These are phyloP conservation scores for Proterorhinus semilunaris DNA, from an alignment of 2,113 vertebrate species.

Conservation along the genomic window DNA sequence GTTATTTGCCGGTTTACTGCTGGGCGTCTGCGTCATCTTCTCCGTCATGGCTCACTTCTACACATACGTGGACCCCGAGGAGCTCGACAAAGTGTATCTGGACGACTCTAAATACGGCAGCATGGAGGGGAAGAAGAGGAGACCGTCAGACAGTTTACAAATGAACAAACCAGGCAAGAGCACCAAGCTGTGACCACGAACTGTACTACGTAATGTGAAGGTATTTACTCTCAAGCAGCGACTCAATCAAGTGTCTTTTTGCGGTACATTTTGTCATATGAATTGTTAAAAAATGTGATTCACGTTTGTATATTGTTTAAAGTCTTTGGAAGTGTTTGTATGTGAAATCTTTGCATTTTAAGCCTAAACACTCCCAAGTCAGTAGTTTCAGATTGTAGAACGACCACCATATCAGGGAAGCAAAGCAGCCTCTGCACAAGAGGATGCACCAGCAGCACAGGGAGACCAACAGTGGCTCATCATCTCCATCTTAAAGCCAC, in stretches of 20 bases:
- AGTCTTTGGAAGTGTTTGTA: background rate
- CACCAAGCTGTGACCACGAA: slow-evolving; percentile 76
- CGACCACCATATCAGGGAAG: no score
- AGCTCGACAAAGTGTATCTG: slow-evolving; percentile 64
- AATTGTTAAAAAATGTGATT: slow-evolving; percentile 2
- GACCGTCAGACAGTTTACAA: background rate
- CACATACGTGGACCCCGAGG: slow-evolving; percentile 79
- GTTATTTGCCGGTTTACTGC: slow-evolving; percentile 86
- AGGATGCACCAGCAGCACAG: no score
- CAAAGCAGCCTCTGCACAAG: no score
- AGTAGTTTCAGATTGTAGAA: no score
- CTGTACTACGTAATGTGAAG: background rate
- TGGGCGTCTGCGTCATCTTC: slow-evolving; percentile 89
- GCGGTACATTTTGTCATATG: slow-evolving; percentile 2
- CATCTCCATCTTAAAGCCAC: no score
- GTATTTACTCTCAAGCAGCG: background rate
- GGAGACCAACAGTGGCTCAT: no score
- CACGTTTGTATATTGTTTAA: background rate
- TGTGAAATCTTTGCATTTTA: background rate
- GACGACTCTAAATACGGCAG: slow-evolving; percentile 52
- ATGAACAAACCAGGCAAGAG: slow-evolving; percentile 48
- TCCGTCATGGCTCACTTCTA: slow-evolving; percentile 94
- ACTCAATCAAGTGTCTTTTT: background rate
- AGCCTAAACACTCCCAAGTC: no score
- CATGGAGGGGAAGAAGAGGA: slow-evolving; percentile 23